Evolutionary conservation across 2,888 invertebrate genomes (phyloP), one percentile per base, ranked within the genome.

Genomic region (Lysandra bellargus): DNA sequence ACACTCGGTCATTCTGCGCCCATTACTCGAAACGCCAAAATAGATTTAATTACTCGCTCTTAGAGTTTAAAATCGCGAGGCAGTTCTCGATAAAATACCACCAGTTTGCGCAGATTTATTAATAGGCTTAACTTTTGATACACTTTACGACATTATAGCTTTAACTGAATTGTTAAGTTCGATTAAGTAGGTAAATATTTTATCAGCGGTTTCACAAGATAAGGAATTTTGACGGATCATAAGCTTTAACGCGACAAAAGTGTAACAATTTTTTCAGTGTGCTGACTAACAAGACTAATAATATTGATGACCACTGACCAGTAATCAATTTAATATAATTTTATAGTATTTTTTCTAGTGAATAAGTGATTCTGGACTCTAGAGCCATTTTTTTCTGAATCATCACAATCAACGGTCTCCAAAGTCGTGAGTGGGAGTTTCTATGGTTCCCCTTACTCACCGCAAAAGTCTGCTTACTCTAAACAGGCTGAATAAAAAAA

Each of bases 101-200:
- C 79, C 79, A n/a, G 53, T 23, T 78, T 57, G 53, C 37, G 73
- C 73, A 74, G 76, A 79, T 79, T 74, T 79, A 79, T 79, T 79
- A 79, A 79, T 79, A 44, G 79, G 37, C 6, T 57, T 74, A 73
- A 79, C 74, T 61, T 79, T 60, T 79, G 74, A 79, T 79, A 79
- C 40, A 74, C 5, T 79, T 79, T 79, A 79, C 79, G 79, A 73
- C 74, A 79, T 79, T 57, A 79, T 78, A 73, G 37, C 73, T 73
- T 73, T 73, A 53, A 78, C 72, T 40, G 75, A 9, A 75, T 33
- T 78, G 44, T 78, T 78, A 61, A 12, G 61, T 78, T 44, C 40
- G 44, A 33, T 77, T 77, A 57, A 69, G 69, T 69, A 17, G 69
- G 33, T 69, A 69, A 69, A 69, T 69, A 69, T 69, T 69, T 75